Conservation (phyloP, 2,888 invertebrate species). For the Platynereis dumerilii region DNA sequence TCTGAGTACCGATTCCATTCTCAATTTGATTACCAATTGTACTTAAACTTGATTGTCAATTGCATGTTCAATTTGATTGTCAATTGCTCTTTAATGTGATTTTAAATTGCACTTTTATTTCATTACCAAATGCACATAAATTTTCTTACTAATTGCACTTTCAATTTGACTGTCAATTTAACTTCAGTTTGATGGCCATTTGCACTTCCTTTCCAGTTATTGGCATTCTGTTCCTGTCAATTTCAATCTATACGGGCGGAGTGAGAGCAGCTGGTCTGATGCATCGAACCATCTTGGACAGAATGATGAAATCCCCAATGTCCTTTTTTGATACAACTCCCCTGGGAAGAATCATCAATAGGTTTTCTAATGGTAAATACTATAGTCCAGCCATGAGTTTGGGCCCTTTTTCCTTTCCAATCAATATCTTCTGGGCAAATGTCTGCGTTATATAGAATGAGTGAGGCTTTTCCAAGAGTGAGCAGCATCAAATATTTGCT, state of each 20-base stretch:
- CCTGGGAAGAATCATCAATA: conserved; percentile 16
- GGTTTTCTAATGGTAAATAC: conserved; percentile 17
- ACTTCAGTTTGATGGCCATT: too few relatives aligned
- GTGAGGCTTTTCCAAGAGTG: too few relatives aligned
- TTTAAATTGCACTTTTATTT: too few relatives aligned
- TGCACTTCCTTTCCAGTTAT: conserved; percentile 11
- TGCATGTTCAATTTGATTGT: too few relatives aligned
- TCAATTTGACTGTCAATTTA: too few relatives aligned
- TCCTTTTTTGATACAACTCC: conserved; percentile 23
- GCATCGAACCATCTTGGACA: conserved; percentile 8
- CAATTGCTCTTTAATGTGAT: too few relatives aligned
- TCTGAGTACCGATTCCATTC: too few relatives aligned
- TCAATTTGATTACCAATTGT: too few relatives aligned
- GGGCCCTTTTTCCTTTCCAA: background rate
- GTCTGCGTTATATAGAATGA: background rate
- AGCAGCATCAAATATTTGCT: too few relatives aligned
- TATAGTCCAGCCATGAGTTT: background rate
- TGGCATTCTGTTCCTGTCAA: background rate
- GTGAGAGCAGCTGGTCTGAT: conserved; percentile 9
- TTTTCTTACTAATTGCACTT: too few relatives aligned
- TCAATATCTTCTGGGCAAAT: background rate
- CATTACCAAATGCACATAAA: too few relatives aligned
- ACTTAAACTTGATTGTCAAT: too few relatives aligned
- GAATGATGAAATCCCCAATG: conserved; percentile 18
- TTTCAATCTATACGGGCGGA: conserved; percentile 8